These are phyloP conservation scores for Tamias sibiricus DNA, from an alignment of 2,113 vertebrate genomes.

Conservation along the genomic window DNA sequence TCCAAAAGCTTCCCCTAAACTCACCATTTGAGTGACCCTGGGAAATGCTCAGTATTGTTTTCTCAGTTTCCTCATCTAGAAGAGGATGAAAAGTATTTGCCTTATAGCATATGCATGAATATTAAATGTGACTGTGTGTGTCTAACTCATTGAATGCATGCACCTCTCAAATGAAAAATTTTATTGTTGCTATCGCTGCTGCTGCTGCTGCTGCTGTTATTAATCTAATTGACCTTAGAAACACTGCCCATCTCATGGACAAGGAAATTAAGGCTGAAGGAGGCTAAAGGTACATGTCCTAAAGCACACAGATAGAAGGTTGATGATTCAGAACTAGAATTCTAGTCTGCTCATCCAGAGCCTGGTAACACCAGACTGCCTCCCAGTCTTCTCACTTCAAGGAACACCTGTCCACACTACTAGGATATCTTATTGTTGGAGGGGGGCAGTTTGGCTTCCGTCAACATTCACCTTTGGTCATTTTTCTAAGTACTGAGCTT, in stretches of 20 bases:
- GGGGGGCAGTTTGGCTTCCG: neutral
- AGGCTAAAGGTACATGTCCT: neutral
- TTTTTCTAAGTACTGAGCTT: constrained; percentile 39
- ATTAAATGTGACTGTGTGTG: neutral
- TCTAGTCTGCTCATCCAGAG: neutral
- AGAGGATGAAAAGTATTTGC: neutral
- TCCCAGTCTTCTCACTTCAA: neutral
- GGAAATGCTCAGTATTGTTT: neutral
- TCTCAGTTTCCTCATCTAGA: neutral
- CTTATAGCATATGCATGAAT: neutral
- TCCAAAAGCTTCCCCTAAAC: neutral
- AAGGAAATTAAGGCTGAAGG: neutral
- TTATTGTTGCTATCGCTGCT: neutral
- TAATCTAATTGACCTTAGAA: constrained; percentile 22
- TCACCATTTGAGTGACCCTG: neutral
- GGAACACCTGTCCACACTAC: neutral
- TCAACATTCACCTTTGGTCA: constrained; percentile 30
- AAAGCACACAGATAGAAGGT: neutral
- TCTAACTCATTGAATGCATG: neutral
- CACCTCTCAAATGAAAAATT: neutral
- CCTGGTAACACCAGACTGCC: neutral
- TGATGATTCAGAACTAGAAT: neutral
- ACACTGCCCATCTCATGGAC: neutral
- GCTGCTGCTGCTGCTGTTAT: neutral
- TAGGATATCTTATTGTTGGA: neutral